phyloP scores from a whole-genome alignment of 2,888 invertebrate species.

The Taphrorychus bicolor region DNA sequence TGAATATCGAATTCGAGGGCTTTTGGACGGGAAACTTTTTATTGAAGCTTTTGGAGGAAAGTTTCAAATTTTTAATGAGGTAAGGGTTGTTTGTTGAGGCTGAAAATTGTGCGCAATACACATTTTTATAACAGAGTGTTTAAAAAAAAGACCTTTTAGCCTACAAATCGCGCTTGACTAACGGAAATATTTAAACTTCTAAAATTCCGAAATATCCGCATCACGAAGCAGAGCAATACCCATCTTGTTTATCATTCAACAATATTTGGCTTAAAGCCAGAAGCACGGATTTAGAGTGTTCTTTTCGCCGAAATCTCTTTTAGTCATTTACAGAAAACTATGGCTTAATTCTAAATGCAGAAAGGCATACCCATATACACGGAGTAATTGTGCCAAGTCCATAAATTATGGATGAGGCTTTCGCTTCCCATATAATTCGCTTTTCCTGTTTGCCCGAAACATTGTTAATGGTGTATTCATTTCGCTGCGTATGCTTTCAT shows the following conservation, averaged over 20 bases:
- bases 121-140: neutral
- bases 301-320: constrained; percentile 14
- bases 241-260: neutral
- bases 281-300: neutral
- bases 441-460: constrained; percentile 14
- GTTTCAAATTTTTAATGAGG: neutral
- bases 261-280: neutral
- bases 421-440: constrained; percentile 15
- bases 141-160: neutral
- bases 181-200: neutral
- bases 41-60: neutral
- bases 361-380: constrained; percentile 19
- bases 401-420: constrained; percentile 26
- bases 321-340: constrained; percentile 14
- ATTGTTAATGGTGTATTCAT: neutral
- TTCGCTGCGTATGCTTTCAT: neutral
- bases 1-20: neutral
- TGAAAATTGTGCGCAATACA: neutral
- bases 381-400: constrained; percentile 20
- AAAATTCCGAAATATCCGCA: neutral
- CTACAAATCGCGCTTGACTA: neutral
- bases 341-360: constrained; percentile 20
- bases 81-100: neutral
- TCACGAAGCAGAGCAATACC: neutral
- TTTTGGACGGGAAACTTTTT: neutral